Percentiles rank a stretch among this genome's conserved stretches.
phyloP scores from a whole-genome alignment of 2,113 vertebrate genomes.

The Brienomyrus brachyistius region DNA sequence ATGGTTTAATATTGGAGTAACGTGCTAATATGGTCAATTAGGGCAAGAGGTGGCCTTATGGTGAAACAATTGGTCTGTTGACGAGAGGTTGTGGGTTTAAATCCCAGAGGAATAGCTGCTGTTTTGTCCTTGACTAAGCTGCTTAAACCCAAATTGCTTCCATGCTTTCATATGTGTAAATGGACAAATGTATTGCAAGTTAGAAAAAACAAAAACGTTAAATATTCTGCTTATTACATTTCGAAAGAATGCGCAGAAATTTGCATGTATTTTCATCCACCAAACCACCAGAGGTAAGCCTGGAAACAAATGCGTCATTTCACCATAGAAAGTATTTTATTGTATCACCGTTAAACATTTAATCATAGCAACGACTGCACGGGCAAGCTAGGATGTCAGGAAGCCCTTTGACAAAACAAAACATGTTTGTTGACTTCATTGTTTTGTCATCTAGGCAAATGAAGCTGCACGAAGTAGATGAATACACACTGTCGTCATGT shows the following conservation, averaged over 20 bases:
- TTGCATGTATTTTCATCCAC: conserved; percentile 26
- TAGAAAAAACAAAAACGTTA: conserved; percentile 1
- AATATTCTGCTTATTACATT: conserved; percentile 29
- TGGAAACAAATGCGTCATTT: not conserved
- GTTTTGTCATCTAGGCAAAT: conserved; percentile 24
- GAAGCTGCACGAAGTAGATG: conserved; percentile 29
- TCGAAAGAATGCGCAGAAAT: conserved; percentile 28
- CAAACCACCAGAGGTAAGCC: not conserved
- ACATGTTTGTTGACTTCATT: conserved; percentile 13
- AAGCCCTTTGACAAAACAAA: not conserved
- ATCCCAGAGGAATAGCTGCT: not conserved
- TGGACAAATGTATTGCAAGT: not conserved
- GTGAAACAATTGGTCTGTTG: not conserved
- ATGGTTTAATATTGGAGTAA: not conserved
- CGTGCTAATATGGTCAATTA: not conserved
- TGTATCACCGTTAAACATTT: not conserved
- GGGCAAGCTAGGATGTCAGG: conserved; percentile 11
- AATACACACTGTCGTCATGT: conserved; percentile 39
- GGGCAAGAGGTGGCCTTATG: not conserved
- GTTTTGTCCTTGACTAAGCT: not conserved
- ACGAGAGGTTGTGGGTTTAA: not conserved
- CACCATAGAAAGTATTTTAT: not conserved
- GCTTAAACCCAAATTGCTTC: not conserved
- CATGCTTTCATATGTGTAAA: not conserved
- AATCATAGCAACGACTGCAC: conserved; percentile 1